Base-by-base conservation (phyloP, 2,888 invertebrate genomes). In the Chironomus tentans region DNA sequence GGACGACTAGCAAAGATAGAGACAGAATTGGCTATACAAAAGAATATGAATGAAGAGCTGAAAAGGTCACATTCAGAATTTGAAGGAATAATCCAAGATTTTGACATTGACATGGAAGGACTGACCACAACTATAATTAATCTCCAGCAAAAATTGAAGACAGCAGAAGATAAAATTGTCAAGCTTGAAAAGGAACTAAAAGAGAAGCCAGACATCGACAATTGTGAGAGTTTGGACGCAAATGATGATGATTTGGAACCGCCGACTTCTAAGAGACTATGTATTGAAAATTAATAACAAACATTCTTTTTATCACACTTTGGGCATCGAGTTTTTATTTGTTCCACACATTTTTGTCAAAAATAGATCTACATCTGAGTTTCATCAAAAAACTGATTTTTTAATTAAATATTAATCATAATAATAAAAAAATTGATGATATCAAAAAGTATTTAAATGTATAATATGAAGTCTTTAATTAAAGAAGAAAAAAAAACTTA, bases 41-140 rank as follows among this genome's bases (percentile, higher is more conserved):
- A 95, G 83, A 96, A 93, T 83, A 94, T 97, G 82, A 94, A 95
- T 79, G 95, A 97, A 83, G 97, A 98, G 87, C 95, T 98, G 78
- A 95, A 97, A 83, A 95, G 95, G 84, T 95, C 95, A 79, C 97
- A 98, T 86, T 93, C 93, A 94, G 98, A 98, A 85, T 85, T 97
- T 80, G 98, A 98, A 82, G 96, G 97, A 82, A 94, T 97, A 83
- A 88, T 98, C 70, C 93, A 95, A 83, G 98, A 98, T 83, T 84
- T 98, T 78, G 98, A 98, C 81, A 97, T 97, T 84, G 97, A 98
- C 83, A 94, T 97, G 56, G 98, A 98, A 84, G 97, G 97, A 22
- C 96, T 98, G 96, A 98, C 98, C 86, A 95, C 96, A 82, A 97
- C 97, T 78, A 97, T 98, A 81, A 88, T 94, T 83, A 93, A 93